phyloP scores from a whole-genome alignment of 2,113 vertebrate species.

The Felis catus region DNA sequence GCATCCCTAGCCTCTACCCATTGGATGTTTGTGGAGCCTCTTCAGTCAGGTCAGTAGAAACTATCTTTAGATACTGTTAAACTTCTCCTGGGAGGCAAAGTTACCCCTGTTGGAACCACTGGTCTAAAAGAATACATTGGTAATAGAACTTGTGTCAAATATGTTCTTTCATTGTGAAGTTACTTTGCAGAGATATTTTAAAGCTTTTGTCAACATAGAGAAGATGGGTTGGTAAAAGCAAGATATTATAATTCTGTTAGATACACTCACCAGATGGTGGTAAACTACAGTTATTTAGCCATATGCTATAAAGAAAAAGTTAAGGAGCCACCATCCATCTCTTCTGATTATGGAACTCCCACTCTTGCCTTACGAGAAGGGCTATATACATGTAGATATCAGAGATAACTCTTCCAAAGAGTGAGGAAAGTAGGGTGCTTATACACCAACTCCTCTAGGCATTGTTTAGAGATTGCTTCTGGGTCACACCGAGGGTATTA shows the following conservation, averaged over 20 bases:
- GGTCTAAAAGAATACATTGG: neutral
- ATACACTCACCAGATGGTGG: neutral
- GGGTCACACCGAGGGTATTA: neutral
- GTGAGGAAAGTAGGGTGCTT: neutral
- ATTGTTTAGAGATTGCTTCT: neutral
- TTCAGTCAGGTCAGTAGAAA: neutral
- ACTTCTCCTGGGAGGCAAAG: neutral
- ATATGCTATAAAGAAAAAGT: neutral
- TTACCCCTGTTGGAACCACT: neutral
- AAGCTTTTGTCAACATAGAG: neutral
- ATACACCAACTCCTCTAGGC: neutral
- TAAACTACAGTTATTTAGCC: neutral
- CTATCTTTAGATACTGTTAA: neutral
- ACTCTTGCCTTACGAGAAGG: neutral
- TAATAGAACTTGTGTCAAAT: neutral
- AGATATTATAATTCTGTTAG: neutral
- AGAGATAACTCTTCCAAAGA: neutral
- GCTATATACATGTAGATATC: neutral
- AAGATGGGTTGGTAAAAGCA: neutral
- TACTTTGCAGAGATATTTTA: neutral
- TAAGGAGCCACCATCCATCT: neutral
- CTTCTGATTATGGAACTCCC: neutral
- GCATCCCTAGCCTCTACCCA: neutral
- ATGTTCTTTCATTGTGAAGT: neutral
- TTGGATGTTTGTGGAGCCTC: neutral